Evolutionary conservation across 2,888 invertebrate genomes (phyloP).

Genomic region (Orchesellides sinensis): DNA sequence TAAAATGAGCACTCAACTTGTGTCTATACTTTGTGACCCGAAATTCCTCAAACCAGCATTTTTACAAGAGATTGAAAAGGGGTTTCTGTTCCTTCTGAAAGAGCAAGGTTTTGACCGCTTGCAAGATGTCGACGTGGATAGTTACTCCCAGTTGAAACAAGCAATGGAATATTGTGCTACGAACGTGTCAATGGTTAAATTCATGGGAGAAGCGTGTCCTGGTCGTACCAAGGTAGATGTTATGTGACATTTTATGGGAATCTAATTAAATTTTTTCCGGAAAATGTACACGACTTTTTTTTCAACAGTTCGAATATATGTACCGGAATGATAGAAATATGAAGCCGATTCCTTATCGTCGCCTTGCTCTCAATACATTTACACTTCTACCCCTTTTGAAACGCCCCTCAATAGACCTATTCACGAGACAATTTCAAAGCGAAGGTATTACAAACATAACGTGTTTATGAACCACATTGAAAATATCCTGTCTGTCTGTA

Average conservation of each 20-base stretch:
- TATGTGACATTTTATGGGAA: too few relatives aligned
- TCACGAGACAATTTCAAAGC: constrained; percentile 30
- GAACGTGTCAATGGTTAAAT: constrained; percentile 19
- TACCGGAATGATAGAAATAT: too few relatives aligned
- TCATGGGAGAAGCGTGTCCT: constrained; percentile 42
- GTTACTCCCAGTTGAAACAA: constrained; percentile 24
- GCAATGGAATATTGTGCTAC: constrained; percentile 49
- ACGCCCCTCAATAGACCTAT: constrained; percentile 52
- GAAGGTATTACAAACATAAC: too few relatives aligned
- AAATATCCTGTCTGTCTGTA: too few relatives aligned
- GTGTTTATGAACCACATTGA: too few relatives aligned
- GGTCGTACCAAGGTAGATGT: background rate
- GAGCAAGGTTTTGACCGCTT: constrained; percentile 66
- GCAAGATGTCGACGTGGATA: constrained; percentile 48
- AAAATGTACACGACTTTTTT: too few relatives aligned
- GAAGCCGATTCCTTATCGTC: too few relatives aligned
- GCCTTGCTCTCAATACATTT: constrained; percentile 49
- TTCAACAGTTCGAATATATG: too few relatives aligned
- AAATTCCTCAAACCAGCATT: constrained; percentile 55
- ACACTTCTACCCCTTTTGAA: constrained; percentile 48
- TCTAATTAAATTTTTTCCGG: too few relatives aligned
- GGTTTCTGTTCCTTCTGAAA: constrained; percentile 67
- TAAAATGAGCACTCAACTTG: constrained; percentile 49
- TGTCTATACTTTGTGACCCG: constrained; percentile 67
- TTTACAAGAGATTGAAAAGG: constrained; percentile 53